Conservation (phyloP, 2,113 vertebrate genomes). For the Passerina amoena region DNA sequence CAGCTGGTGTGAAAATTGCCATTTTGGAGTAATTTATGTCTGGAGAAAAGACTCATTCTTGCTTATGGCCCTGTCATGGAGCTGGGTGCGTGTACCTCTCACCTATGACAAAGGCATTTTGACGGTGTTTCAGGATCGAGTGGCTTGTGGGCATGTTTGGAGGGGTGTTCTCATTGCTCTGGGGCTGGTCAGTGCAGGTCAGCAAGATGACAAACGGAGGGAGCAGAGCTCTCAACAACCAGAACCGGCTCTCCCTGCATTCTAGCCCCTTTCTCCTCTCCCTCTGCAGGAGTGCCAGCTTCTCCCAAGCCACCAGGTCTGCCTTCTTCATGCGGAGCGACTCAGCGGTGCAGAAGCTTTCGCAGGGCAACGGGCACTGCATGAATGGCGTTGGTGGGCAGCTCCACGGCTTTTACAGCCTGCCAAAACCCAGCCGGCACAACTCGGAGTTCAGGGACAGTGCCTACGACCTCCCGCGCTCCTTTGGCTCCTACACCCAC, state of each 20-base stretch:
- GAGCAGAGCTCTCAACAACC: not conserved
- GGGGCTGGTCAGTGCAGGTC: fast-evolving
- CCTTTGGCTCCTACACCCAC: conserved; percentile 81
- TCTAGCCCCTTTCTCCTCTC: not conserved
- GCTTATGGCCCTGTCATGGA: fast-evolving
- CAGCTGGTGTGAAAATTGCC: not conserved
- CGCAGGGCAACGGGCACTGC: conserved; percentile 89
- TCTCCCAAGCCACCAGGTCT: conserved; percentile 90
- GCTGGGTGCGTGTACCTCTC: not conserved
- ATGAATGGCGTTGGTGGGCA: conserved; percentile 84
- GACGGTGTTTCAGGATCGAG: not conserved
- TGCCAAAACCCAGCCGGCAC: conserved; percentile 90
- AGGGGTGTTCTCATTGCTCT: not conserved
- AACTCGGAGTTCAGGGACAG: conserved; percentile 80
- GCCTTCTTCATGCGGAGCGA: conserved; percentile 87
- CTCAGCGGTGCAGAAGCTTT: conserved; percentile 87
- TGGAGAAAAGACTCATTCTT: not conserved
- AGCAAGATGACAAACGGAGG: not conserved
- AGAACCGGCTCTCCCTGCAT: fast-evolving
- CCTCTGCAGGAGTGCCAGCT: conserved; percentile 90
- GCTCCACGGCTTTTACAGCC: conserved; percentile 91
- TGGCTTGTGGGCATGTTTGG: not conserved
- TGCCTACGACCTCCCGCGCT: conserved; percentile 86
- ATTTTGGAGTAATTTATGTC: not conserved
- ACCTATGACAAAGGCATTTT: not conserved